Base-by-base conservation (phyloP, 2,113 vertebrate species). In the Oryzias woworae region DNA sequence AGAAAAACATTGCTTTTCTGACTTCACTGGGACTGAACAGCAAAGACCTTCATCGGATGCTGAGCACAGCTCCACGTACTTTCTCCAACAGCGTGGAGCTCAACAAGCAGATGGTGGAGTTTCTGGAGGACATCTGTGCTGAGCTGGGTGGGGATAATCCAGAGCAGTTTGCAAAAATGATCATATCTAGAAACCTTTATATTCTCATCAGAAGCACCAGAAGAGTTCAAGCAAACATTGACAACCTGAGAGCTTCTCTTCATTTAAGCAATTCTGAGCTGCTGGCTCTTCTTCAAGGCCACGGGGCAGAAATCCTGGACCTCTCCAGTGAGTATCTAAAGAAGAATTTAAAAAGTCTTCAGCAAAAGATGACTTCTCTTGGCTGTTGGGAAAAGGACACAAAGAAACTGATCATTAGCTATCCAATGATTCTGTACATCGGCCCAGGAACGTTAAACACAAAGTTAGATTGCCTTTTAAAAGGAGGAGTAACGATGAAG, bases 1-100 rank as follows among this genome's bases (percentile, higher is more conserved):
- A 93, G 62, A 91, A 94, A 65, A 95, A 94, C 57, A 92, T 88
- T 17, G 3, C 1, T 7, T 95, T 91, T 74, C 78, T 96, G 44
- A 75, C 12, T 44, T 95, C 92, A 0, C 50, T 94, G 61, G 91
- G 86, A 18, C 84, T 95, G 36, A 81, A 75, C 1, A 18, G 52
- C 23, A 87, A 91, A 81, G 80, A 84, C 4, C 85, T 96, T 36
- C 77, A 85, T 67, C 89, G 87, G 22, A 61, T 94, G 53, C 82
- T 96, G 42, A 91, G 86, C 51, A 91, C 60, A 26, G 89, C 91
- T 0, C 91, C 92, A 0, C 85, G 93, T 3, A 91, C 92, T 5
- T 94, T 95, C 85, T 94, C 92, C 66, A 94, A 93, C 71, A 92
- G 86, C 24, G 18, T 92, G 41, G 83, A 90, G 66, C 88, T 95